These are phyloP conservation scores for Ganaspis sp. DNA, from an alignment of 1,140 invertebrate genomes.

Conservation along the genomic window DNA sequence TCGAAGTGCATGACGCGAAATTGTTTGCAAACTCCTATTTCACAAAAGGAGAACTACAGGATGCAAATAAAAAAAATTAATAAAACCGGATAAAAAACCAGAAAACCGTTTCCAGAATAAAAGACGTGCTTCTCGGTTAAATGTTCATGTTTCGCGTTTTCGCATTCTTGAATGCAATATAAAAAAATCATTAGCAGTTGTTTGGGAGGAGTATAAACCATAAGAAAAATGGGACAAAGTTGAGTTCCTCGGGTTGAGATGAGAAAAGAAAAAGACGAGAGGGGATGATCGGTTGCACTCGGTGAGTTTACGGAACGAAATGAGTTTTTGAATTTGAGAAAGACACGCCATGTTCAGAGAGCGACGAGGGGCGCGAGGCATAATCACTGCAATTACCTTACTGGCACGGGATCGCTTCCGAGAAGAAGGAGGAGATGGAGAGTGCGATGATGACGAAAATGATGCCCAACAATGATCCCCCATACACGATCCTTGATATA, in stretches of 20 bases:
- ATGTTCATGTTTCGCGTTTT: constrained; percentile 17
- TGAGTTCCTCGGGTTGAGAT: background rate
- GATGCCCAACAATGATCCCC: constrained; percentile 20
- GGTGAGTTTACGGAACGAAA: constrained; percentile 48
- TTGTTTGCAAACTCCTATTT: no score
- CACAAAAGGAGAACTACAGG: no score
- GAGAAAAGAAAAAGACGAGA: background rate
- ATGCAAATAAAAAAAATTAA: no score
- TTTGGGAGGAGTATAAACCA: background rate
- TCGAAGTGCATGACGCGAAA: no score
- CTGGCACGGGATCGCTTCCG: constrained; percentile 65
- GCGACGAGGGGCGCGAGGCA: constrained; percentile 43
- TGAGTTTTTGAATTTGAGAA: constrained; percentile 58
- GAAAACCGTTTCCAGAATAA: no score
- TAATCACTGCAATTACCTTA: constrained; percentile 71
- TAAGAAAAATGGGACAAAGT: constrained; percentile 36
- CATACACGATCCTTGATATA: constrained; percentile 47
- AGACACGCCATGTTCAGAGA: constrained; percentile 42
- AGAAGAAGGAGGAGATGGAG: constrained; percentile 53
- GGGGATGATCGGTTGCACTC: constrained; percentile 27
- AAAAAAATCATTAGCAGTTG: constrained; percentile 25
- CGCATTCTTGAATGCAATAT: background rate
- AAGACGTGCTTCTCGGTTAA: background rate
- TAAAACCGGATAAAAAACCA: no score
- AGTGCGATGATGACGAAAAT: constrained; percentile 39